Evolutionary conservation across 2,888 invertebrate species (phyloP), one percentile per base, ranked within the genome.

Genomic region (Punctoribates punctum): DNA sequence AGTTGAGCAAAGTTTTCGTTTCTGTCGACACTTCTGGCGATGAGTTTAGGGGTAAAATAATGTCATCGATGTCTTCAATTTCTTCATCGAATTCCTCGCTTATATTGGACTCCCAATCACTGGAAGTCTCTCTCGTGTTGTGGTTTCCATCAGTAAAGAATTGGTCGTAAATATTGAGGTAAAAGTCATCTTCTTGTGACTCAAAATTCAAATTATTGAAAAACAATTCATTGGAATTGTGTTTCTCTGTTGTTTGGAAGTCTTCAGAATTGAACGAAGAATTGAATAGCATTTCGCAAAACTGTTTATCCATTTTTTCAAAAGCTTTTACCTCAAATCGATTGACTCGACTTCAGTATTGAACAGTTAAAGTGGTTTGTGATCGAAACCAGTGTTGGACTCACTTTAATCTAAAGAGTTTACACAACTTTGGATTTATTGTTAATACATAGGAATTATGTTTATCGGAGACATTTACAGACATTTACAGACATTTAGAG

Each of bases 321-420:
- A 15, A n/a, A 23, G 2, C n/a, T 57, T 11, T 57, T 23, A 9
- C n/a, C n/a, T n/a, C n/a, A n/a, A 57, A 57, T 5, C 5, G 27
- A 20, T 60, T 60, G 42, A 13, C 42, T 42, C 42, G 13, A 60
- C 25, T 57, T 57, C 25, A 62, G 15, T 62, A n/a, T 25, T 27
- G 42, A 42, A 13, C 13, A 11, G 27, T 62, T 20, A 62, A 25
- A 51, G 20, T 62, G 27, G 23, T 62, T 62, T 62, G 29, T 27
- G 15, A 29, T 62, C 23, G 27, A 51, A 2, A 20, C 2, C 23
- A 62, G 6, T 25, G 23, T 62, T 62, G 6, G 25, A 62, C 27
- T 23, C n/a, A 29, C 62, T 62, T 62, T 62, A 62, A 5, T 62
- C 17, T 62, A 62, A 62, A 62, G 62, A 62, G 62, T 62, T 62